phyloP scores from a whole-genome alignment of 1,140 invertebrate species.

The Venturia canescens region DNA sequence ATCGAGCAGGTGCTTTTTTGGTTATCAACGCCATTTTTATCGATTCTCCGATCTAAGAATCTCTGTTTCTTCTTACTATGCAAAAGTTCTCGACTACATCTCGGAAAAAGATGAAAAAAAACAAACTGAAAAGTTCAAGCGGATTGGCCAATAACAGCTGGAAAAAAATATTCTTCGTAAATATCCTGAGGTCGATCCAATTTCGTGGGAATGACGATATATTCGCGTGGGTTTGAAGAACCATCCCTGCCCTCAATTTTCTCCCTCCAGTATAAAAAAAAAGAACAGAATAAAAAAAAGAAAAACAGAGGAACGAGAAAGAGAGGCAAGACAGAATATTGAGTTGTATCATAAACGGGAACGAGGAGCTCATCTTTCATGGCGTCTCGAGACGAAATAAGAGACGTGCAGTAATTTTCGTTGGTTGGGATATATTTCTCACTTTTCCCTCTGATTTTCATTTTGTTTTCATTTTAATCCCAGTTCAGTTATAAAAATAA shows the following conservation, averaged over 20 bases:
- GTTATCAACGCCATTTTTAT: too few relatives aligned
- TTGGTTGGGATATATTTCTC: not conserved
- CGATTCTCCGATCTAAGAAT: too few relatives aligned
- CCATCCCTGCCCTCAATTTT: too few relatives aligned
- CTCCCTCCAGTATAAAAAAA: conserved; percentile 16
- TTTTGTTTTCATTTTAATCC: conserved; percentile 13
- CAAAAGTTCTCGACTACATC: not conserved
- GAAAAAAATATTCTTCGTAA: conserved; percentile 11
- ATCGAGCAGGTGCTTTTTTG: too few relatives aligned
- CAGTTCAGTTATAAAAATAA: not conserved
- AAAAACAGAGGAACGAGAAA: not conserved
- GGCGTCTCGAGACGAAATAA: conserved; percentile 32
- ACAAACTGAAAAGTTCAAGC: not conserved
- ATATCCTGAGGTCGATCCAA: conserved; percentile 29
- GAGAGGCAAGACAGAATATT: not conserved
- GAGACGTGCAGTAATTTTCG: conserved; percentile 3
- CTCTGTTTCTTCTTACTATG: not conserved
- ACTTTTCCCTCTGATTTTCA: too few relatives aligned
- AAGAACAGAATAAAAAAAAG: not conserved
- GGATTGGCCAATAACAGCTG: not conserved
- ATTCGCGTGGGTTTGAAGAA: conserved; percentile 3
- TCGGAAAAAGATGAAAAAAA: not conserved
- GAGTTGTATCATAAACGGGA: conserved; percentile 34
- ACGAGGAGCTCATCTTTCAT: conserved; percentile 7
- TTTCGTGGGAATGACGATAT: conserved; percentile 8